phyloP scores from a whole-genome alignment of 2,113 vertebrate genomes.

The Capreolus pygargus region DNA sequence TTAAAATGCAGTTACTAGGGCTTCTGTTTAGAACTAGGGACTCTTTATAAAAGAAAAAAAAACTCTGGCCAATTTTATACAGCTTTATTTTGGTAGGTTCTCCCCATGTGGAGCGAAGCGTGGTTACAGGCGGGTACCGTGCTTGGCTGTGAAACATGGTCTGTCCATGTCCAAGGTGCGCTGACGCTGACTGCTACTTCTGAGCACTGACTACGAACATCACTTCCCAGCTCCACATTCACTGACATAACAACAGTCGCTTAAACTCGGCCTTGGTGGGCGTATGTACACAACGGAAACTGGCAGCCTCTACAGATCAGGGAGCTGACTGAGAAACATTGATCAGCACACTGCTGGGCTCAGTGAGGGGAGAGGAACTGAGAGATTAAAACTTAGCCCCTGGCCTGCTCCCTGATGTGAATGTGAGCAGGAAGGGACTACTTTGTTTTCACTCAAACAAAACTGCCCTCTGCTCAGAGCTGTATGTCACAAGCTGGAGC shows the following conservation, averaged over 20 bases:
- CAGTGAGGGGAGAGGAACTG: not conserved
- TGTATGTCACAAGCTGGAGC: accelerated
- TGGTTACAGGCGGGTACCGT: not conserved
- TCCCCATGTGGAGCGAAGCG: accelerated
- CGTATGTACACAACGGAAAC: not conserved
- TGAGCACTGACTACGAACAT: not conserved
- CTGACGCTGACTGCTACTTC: accelerated
- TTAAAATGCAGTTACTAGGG: not conserved
- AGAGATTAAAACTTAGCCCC: not conserved
- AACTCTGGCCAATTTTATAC: not conserved
- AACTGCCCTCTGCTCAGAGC: not conserved
- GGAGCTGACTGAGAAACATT: not conserved
- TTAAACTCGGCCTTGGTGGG: not conserved
- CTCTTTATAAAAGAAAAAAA: not conserved
- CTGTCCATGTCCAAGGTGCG: accelerated
- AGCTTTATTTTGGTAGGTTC: not conserved
- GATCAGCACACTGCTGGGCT: accelerated
- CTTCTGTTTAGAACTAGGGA: not conserved
- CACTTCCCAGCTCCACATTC: accelerated
- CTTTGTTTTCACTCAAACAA: not conserved
- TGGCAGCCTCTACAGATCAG: no score
- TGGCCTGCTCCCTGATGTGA: not conserved
- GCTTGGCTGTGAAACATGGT: not conserved
- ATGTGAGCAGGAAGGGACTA: no score
- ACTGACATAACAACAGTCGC: not conserved